A percentile compares a stretch with the other conserved stretches of the same genome.
phyloP scores from a whole-genome alignment of 2,888 invertebrate genomes.

The Acrobasis repandana region DNA sequence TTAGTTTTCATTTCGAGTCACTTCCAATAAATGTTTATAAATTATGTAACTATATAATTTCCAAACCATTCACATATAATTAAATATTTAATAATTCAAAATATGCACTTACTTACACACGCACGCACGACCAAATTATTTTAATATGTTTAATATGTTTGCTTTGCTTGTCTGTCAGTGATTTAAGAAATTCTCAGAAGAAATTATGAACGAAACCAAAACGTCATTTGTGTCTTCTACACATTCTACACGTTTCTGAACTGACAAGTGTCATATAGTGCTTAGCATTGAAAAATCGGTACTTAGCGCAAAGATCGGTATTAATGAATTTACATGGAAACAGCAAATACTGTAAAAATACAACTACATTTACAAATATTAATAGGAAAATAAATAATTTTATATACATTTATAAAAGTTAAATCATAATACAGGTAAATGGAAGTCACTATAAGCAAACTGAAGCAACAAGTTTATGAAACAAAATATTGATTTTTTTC shows the following conservation, averaged over 20 bases:
- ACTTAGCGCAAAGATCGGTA: conserved; percentile 1
- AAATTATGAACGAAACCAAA: no score
- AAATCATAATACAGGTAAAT: neutral
- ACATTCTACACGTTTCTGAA: neutral
- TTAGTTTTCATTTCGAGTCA: no score
- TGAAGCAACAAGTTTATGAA: conserved; percentile 4
- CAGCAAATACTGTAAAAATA: neutral
- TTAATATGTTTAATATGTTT: no score
- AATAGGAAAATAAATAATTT: neutral
- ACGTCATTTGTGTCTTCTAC: no score
- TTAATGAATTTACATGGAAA: neutral
- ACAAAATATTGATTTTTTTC: conserved; percentile 19
- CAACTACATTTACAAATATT: neutral
- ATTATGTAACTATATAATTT: no score
- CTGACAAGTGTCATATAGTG: neutral
- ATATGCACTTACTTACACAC: no score
- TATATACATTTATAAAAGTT: neutral
- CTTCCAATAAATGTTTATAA: no score
- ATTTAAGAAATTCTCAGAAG: no score
- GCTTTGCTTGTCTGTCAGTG: no score
- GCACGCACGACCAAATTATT: no score
- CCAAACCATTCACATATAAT: no score
- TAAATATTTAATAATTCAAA: no score
- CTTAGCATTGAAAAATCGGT: neutral
- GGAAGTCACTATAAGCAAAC: neutral